Conservation (phyloP, 2,888 invertebrate species). For the Andrena dorsata region DNA sequence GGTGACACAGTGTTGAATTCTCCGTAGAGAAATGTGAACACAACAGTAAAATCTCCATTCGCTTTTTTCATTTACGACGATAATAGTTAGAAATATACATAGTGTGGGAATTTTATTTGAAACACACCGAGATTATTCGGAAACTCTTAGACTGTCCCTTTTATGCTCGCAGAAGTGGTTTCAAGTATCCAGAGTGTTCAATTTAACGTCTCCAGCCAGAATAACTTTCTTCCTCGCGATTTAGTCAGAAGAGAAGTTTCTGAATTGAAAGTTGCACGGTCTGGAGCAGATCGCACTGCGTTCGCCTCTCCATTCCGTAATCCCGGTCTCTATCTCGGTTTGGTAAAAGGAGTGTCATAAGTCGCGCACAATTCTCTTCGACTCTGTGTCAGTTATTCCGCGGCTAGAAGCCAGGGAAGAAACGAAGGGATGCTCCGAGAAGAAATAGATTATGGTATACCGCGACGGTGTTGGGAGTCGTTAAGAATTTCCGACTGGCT, state of each 20-base stretch:
- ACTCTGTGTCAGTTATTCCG: conserved; percentile 7
- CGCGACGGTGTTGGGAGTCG: conserved; percentile 4
- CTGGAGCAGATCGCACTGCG: background rate
- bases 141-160: background rate
- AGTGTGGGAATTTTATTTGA: no score
- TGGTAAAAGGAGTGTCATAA: conserved; percentile 20
- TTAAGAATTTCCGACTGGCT: conserved; percentile 28
- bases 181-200: background rate
- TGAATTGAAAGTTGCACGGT: conserved; percentile 3
- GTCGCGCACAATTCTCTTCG: conserved; percentile 16
- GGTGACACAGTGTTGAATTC: no score
- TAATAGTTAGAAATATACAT: no score
- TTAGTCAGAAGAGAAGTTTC: background rate
- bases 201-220: background rate
- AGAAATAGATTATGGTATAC: conserved; percentile 10
- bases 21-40: no score
- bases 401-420: background rate
- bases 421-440: background rate
- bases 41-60: no score
- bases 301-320: background rate
- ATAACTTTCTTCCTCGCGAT: background rate
- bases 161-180: background rate
- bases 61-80: no score
- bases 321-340: background rate
- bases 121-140: no score